Conservation (phyloP, 2,888 invertebrate genomes). For the Camptogramma bilineatum region DNA sequence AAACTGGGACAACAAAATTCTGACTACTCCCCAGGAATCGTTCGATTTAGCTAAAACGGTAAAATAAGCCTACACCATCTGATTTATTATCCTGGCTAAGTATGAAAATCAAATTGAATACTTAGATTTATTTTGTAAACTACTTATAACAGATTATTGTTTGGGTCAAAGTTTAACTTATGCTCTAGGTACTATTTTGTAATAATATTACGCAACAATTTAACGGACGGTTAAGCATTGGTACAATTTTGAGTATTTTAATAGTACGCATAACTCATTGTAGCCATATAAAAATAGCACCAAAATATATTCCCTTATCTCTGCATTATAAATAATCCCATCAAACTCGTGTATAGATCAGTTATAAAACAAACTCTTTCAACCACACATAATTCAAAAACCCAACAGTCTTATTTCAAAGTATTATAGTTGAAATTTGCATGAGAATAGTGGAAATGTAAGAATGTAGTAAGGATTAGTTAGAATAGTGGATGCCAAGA, state of each 20-base stretch:
- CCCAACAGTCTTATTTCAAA: conserved; percentile 11
- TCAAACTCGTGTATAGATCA: conserved; percentile 16
- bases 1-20: too few species aligned
- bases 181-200: too few species aligned
- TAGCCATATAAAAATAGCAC: background rate
- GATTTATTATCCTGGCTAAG: too few species aligned
- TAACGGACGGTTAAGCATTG: background rate
- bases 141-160: too few species aligned
- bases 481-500: conserved; percentile 16
- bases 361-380: conserved; percentile 15
- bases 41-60: too few species aligned
- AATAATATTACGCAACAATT: background rate
- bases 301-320: background rate
- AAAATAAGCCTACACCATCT: too few species aligned
- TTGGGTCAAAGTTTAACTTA: too few species aligned
- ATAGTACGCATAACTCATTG: conserved; percentile 4
- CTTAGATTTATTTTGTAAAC: too few species aligned
- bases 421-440: conserved; percentile 19
- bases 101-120: too few species aligned
- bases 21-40: too few species aligned
- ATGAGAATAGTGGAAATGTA: conserved; percentile 1
- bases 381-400: background rate
- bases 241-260: background rate
- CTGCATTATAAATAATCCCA: conserved; percentile 8
- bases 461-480: conserved; percentile 8